Evolutionary conservation across 2,888 invertebrate species (phyloP), one percentile per base, ranked within the genome.

Genomic region (Mycogona germanica): DNA sequence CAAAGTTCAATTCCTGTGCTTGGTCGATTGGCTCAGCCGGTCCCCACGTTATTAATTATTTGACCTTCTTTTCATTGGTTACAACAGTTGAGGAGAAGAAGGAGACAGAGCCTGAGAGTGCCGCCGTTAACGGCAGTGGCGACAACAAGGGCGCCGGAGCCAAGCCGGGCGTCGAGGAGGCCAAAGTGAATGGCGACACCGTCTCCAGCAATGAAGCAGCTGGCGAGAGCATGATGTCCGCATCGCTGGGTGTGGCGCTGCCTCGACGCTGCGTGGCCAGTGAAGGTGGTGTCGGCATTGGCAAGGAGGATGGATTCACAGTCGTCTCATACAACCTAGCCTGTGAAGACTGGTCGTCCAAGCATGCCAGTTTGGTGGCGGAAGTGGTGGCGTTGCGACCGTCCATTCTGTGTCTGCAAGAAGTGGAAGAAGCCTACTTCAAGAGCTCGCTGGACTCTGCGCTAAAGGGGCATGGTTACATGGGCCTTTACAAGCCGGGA

Each of bases 351-450:
- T 51, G 42, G 51, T 23, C 30, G 17, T 23, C 28, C 17, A 51
- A 51, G 14, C 51, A 51, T 23, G 21, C 42, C n/a, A 45, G 44
- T 23, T 25, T 51, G 14, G 29, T 51, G 17, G 21, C 29, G 7
- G 51, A 51, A 46, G 23, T 51, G 26, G 6, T 30, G 26, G 30
- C 28, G 26, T 30, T 51, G 21, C n/a, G 29, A 26, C 51, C 51
- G 12, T 41, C 51, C 17, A 44, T 51, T 44, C 42, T 51, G n/a
- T 51, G 51, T 30, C 44, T 51, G 29, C 51, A 51, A 32, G 44
- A 51, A 21, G 30, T 51, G 12, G 44, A 45, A 14, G 51, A 44
- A 32, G 44, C 23, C n/a, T 51, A 51, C 32, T 51, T 44, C 32
- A 44, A 51, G 21, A 45, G 21, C 23, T 46, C 19, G 23, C 44